A percentile compares a stretch with the other conserved stretches of the same genome.
Evolutionary conservation across 2,888 invertebrate species (phyloP).

Genomic region (Boloria euphrosyne): DNA sequence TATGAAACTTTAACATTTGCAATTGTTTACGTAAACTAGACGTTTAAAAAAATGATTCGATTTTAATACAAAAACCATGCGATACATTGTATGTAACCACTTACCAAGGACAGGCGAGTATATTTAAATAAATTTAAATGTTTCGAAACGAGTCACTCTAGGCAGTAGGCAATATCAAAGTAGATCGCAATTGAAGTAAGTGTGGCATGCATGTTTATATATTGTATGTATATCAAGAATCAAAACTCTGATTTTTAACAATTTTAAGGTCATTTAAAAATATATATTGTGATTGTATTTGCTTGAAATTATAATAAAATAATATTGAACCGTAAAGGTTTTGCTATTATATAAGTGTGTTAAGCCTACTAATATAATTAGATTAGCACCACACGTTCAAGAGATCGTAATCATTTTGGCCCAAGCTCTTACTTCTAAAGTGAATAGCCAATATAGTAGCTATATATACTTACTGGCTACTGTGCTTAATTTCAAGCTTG

Average conservation of each 20-base stretch:
- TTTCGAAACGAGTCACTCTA: constrained; percentile 6
- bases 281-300: neutral
- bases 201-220: neutral
- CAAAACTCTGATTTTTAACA: neutral
- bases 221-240: neutral
- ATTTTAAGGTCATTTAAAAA: neutral
- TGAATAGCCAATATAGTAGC: too few relatives aligned
- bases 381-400: too few relatives aligned
- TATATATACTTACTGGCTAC: too few relatives aligned
- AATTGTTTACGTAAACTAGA: neutral
- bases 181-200: constrained; percentile 7
- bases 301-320: too few relatives aligned
- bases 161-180: constrained; percentile 19
- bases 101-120: neutral
- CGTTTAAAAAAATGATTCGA: neutral
- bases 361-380: too few relatives aligned
- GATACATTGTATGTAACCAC: neutral
- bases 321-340: too few relatives aligned
- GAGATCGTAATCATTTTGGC: too few relatives aligned
- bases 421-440: too few relatives aligned
- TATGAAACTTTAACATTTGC: neutral
- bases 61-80: neutral
- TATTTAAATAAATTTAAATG: constrained; percentile 21
- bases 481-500: too few relatives aligned
- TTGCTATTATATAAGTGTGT: too few relatives aligned